Conservation (phyloP, 2,888 invertebrate species). For the Tridacna crocea region DNA sequence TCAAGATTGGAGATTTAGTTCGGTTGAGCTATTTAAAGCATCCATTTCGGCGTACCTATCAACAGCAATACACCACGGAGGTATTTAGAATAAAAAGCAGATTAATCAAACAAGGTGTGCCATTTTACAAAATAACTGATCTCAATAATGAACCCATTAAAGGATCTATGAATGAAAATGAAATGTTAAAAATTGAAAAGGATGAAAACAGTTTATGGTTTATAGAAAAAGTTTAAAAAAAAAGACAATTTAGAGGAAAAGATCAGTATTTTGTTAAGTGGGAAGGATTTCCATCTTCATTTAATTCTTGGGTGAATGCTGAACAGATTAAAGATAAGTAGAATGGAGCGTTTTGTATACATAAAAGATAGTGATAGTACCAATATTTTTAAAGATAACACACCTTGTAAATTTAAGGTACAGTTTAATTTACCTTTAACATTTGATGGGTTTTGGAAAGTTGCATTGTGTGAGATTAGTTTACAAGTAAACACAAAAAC, state of each 20-base stretch:
- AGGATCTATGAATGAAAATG: conserved; percentile 35
- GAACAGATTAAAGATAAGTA: conserved; percentile 42
- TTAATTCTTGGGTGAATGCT: conserved; percentile 39
- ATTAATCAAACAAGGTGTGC: conserved; percentile 43
- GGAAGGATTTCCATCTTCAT: conserved; percentile 37
- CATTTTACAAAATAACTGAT: conserved; percentile 43
- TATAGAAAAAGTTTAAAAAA: conserved; percentile 45
- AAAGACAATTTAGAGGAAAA: conserved; percentile 41
- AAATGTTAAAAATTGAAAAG: conserved; percentile 36
- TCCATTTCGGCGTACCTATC: conserved; percentile 46
- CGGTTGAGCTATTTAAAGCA: conserved; percentile 44
- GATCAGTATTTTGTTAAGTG: conserved; percentile 40
- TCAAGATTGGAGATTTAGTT: conserved; percentile 37
- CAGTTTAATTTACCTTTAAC: too few species aligned
- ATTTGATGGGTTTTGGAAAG: too few species aligned
- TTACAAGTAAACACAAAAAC: too few species aligned
- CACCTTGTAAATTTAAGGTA: too few species aligned
- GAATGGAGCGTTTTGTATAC: too few species aligned
- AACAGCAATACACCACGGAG: conserved; percentile 47
- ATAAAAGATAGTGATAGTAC: too few species aligned
- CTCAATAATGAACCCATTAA: conserved; percentile 33
- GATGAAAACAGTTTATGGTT: conserved; percentile 48
- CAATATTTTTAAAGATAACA: too few species aligned
- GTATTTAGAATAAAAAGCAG: conserved; percentile 41
- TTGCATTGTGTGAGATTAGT: too few species aligned